A percentile compares a stretch with the other conserved stretches of the same genome.
Evolutionary conservation across 1,140 invertebrate species (phyloP).

Genomic region (Aphelenchoides fujianensis): DNA sequence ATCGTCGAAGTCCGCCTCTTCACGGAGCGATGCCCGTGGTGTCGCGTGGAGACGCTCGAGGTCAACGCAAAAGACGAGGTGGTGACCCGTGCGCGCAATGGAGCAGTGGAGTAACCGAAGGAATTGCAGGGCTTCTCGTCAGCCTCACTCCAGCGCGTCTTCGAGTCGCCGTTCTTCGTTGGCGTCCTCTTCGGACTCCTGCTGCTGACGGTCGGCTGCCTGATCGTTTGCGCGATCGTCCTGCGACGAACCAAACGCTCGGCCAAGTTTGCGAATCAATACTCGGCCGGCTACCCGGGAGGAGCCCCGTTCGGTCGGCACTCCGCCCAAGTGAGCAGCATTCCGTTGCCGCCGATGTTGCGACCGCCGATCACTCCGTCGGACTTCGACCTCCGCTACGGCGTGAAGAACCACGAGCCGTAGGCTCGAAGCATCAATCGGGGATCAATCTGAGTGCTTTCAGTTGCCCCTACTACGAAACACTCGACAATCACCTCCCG

Average conservation of each 20-base stretch:
- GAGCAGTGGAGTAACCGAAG: too few relatives aligned
- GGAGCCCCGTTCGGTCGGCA: neutral
- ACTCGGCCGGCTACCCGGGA: neutral
- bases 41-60: too few relatives aligned
- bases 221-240: neutral
- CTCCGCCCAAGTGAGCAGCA: constrained; percentile 8
- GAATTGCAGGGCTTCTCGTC: neutral
- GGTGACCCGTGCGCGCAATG: too few relatives aligned
- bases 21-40: constrained; percentile 14
- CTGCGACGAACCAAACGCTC: neutral
- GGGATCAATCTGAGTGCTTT: neutral
- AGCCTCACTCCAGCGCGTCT: neutral
- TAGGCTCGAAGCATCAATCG: neutral
- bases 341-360: constrained; percentile 21
- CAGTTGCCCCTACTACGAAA: constrained; percentile 23
- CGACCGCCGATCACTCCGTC: neutral
- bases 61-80: too few relatives aligned
- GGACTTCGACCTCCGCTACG: neutral
- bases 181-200: neutral
- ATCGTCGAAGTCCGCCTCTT: constrained; percentile 6
- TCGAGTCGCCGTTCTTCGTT: constrained; percentile 15
- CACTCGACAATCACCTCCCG: constrained; percentile 8
- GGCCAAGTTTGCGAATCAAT: neutral
- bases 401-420: neutral
- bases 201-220: neutral